Evolutionary conservation across 2,888 invertebrate species (phyloP).

Genomic region (Latrodectus elegans): DNA sequence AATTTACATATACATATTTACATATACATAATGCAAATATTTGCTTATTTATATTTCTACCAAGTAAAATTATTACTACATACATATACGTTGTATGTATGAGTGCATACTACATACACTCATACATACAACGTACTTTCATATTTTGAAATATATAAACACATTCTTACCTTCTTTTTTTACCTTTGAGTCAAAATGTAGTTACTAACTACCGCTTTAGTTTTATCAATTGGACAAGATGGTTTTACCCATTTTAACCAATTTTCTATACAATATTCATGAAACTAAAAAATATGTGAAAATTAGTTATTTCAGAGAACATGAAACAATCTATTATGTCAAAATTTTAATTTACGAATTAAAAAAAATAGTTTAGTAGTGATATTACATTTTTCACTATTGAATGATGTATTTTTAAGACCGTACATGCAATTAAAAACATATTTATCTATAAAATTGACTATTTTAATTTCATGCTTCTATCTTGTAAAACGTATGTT

Average conservation of each 20-base stretch:
- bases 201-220: conserved; percentile 15
- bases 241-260: conserved; percentile 52
- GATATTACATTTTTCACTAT: not conserved
- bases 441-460: not conserved
- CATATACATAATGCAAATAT: too few relatives aligned
- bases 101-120: not conserved
- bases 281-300: conserved; percentile 31
- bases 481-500: not conserved
- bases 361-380: not conserved
- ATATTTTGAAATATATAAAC: not conserved
- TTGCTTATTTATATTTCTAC: too few relatives aligned
- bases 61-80: not conserved
- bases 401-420: not conserved
- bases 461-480: not conserved
- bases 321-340: not conserved
- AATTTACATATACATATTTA: too few relatives aligned
- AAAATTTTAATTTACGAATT: not conserved
- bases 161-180: not conserved
- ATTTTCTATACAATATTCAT: conserved; percentile 57
- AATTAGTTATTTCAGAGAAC: not conserved
- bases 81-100: too few relatives aligned
- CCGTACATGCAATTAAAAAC: not conserved
- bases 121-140: not conserved
- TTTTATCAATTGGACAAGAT: conserved; percentile 52
- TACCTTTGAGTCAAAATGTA: conserved; percentile 21